Percentiles rank a stretch among this genome's conserved stretches.
Conservation (phyloP, 2,888 invertebrate genomes). For the Alloscopus bannaensis region DNA sequence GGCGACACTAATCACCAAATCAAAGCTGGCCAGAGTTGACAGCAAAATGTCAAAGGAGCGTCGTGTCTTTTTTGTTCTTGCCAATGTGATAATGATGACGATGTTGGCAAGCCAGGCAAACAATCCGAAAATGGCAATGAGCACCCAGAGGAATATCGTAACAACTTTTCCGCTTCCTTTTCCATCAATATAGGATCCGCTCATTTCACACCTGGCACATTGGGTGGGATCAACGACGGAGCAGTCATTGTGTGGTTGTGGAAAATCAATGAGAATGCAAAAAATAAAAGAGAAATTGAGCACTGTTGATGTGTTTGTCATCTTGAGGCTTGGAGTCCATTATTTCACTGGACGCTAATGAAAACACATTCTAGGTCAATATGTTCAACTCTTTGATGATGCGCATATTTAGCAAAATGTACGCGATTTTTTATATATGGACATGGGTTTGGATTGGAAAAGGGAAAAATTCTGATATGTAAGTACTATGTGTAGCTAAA, state of each 20-base stretch:
- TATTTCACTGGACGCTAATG: too few species aligned
- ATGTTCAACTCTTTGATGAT: too few species aligned
- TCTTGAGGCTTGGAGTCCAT: too few species aligned
- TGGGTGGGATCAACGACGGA: not conserved
- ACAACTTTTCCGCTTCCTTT: not conserved
- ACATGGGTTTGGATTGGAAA: too few species aligned
- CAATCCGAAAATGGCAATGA: not conserved
- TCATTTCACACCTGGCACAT: not conserved
- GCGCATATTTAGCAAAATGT: too few species aligned
- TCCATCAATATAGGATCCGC: not conserved
- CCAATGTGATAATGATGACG: not conserved
- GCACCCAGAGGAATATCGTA: not conserved
- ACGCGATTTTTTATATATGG: too few species aligned
- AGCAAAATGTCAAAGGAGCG: conserved; percentile 4
- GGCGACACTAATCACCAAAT: not conserved
- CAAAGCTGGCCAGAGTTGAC: not conserved
- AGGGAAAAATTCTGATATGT: too few species aligned
- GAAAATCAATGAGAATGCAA: not conserved
- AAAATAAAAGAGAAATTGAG: not conserved
- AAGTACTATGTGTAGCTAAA: too few species aligned
- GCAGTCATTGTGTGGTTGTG: conserved; percentile 3
- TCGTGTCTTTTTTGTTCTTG: not conserved
- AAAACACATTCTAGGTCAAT: too few species aligned
- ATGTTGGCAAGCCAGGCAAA: not conserved
- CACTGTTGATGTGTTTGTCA: too few species aligned